Evolutionary conservation across 2,113 vertebrate species (phyloP).

Genomic region (Callaeas wilsoni): DNA sequence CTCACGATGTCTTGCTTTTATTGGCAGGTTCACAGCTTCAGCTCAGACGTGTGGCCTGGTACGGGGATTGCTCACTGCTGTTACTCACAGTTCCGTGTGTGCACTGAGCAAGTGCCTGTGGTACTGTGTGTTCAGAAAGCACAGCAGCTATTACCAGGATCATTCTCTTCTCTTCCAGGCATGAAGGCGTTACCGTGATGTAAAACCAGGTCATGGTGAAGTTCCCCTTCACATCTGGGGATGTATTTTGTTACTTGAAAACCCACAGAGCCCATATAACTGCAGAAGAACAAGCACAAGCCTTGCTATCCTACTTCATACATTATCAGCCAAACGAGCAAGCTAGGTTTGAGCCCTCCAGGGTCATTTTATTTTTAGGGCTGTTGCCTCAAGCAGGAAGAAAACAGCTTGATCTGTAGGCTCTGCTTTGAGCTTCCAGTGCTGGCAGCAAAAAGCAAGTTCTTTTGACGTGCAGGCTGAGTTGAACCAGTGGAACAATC

Average conservation of each 20-base stretch:
- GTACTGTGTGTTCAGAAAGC: neutral
- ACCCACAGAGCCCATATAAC: neutral
- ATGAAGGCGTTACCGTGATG: neutral
- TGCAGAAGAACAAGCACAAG: neutral
- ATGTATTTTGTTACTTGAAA: neutral
- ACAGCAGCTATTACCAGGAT: neutral
- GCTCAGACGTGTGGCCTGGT: neutral
- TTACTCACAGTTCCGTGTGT: neutral
- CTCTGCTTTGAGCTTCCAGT: conserved; percentile 25
- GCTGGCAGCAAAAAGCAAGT: neutral
- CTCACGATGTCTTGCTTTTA: neutral
- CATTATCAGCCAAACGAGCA: conserved; percentile 1
- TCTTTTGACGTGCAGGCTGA: neutral
- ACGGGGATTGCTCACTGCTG: neutral
- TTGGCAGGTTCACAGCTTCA: neutral
- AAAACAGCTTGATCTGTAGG: conserved; percentile 45
- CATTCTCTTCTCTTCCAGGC: neutral
- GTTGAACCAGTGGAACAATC: conserved; percentile 28
- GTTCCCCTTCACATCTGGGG: neutral
- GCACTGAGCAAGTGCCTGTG: neutral
- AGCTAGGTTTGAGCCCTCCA: conserved; percentile 22
- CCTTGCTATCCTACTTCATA: neutral
- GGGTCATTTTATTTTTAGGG: conserved; percentile 56
- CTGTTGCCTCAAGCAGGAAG: conserved; percentile 38
- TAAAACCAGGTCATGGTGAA: neutral